Evolutionary conservation across 2,113 vertebrate species (phyloP).

Genomic region (Clarias batrachus): DNA sequence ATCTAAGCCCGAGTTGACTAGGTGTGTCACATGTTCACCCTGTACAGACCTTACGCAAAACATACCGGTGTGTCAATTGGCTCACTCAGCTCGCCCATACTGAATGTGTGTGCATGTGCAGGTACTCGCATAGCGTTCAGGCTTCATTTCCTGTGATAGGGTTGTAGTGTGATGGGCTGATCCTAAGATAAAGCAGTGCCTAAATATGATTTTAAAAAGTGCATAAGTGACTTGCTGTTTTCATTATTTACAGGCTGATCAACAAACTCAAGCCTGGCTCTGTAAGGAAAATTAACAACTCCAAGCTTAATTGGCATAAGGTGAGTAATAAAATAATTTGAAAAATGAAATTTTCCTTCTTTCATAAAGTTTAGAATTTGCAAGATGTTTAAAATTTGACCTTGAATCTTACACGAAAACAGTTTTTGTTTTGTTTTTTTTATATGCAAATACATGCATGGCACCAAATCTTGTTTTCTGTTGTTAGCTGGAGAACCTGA

Average conservation of each 20-base stretch:
- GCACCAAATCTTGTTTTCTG: neutral
- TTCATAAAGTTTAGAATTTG: neutral
- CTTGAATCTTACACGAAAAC: neutral
- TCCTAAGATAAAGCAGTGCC: too few relatives aligned
- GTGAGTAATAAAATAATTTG: constrained; percentile 62
- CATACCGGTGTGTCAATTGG: neutral
- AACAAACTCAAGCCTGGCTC: constrained; percentile 86
- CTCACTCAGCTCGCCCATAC: neutral
- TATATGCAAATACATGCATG: neutral
- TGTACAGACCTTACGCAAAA: neutral
- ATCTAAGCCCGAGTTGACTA: too few relatives aligned
- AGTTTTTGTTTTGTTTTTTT: neutral
- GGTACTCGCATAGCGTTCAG: neutral
- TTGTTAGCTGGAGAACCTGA: constrained; percentile 83
- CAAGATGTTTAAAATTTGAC: neutral
- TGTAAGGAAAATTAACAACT: constrained; percentile 84
- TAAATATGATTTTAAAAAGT: neutral
- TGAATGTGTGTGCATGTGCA: neutral
- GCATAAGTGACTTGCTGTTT: neutral
- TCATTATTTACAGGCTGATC: constrained; percentile 69
- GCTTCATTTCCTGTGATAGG: neutral
- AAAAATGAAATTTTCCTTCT: too few relatives aligned
- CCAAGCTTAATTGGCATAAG: constrained; percentile 88
- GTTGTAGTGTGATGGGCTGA: too few relatives aligned
- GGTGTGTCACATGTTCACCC: neutral